A percentile compares a stretch with the other conserved stretches of the same genome.
phyloP scores from a whole-genome alignment of 2,797 vertebrate genomes.

The Leptatherina wallacei region DNA sequence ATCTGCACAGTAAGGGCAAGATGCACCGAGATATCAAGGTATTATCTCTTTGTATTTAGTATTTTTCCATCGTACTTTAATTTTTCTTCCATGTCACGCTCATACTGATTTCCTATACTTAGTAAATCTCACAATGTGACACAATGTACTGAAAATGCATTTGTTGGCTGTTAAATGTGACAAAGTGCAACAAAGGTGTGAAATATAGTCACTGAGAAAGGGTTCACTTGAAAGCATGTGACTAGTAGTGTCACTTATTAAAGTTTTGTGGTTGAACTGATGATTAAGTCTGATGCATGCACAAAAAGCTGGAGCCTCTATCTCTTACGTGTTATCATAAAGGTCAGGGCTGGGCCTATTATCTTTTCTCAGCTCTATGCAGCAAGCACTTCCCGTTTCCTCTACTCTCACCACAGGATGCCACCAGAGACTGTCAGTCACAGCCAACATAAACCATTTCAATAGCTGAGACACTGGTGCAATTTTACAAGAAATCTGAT shows the following conservation, averaged over 20 bases:
- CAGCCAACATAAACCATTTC: conserved; percentile 58
- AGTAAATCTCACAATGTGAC: background rate
- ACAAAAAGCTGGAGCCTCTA: conserved; percentile 27
- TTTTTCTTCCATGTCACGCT: background rate
- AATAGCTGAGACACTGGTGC: conserved; percentile 12
- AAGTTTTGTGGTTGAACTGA: conserved; percentile 26
- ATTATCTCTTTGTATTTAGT: conserved; percentile 39
- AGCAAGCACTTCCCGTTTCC: conserved; percentile 79
- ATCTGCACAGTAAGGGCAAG: conserved; percentile 95
- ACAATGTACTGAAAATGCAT: background rate
- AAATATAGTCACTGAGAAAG: conserved; percentile 5
- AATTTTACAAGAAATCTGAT: conserved; percentile 13
- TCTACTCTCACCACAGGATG: conserved; percentile 70
- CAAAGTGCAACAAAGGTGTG: conserved; percentile 15
- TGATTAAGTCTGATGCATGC: conserved; percentile 7
- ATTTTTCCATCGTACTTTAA: background rate
- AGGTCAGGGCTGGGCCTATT: conserved; percentile 73
- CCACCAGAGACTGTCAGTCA: conserved; percentile 61
- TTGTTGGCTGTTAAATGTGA: background rate
- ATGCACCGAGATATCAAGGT: conserved; percentile 99
- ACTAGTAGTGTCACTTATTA: conserved; percentile 13
- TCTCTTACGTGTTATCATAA: conserved; percentile 61
- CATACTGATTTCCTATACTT: background rate
- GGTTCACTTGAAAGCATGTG: conserved; percentile 19
- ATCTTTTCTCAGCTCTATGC: conserved; percentile 67